Base-by-base conservation (phyloP, 2,113 vertebrate genomes). In the Butastur rufipennis region DNA sequence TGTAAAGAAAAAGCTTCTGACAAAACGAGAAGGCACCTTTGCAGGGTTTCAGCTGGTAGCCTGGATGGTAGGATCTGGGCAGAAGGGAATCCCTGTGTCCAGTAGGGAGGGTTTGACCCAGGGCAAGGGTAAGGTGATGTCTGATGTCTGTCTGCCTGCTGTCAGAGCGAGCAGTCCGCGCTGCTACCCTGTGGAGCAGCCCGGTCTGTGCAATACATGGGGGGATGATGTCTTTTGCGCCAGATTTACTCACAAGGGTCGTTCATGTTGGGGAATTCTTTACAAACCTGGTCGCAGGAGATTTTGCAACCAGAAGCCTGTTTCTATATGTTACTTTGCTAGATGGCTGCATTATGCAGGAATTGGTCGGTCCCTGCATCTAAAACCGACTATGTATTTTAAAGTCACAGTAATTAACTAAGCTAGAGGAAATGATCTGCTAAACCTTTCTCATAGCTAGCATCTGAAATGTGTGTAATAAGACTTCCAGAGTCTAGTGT, bases 201-300 rank as follows among this genome's bases (percentile, higher is more conserved):
- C 5, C 0, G 0, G 4, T 4, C 55, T 25, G 18, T 18, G 42
- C 1, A 0, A 4, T 36, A 50, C 3, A 0, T 2, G 8, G 58
- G 42, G 43, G 43, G 32, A 10, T 34, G 55, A 7, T 38, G 31
- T 17, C 31, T 77, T 23, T 17, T 16, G 52, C 18, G 31, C 6
- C 40, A n/a, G 48, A 5, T 47, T 36, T 25, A 2, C 52, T 61
- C 26, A 13, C 1, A 1, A 10, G 56, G 65, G 34, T 48, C 42
- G 1, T 47, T 48, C 11, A 0, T 5, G 5, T 17, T 81, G 40
- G 10, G 47, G 10, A 36, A 7, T 26, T 52, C 63, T 23, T 59
- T 7, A 14, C 29, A 72, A 11, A 11, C 16, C 47, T 2, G 3
- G 17, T 4, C 1, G 2, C 45, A 23, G 55, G 29, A 81, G 32